phyloP scores from a whole-genome alignment of 2,797 vertebrate species.

The Moxostoma hubbsi region DNA sequence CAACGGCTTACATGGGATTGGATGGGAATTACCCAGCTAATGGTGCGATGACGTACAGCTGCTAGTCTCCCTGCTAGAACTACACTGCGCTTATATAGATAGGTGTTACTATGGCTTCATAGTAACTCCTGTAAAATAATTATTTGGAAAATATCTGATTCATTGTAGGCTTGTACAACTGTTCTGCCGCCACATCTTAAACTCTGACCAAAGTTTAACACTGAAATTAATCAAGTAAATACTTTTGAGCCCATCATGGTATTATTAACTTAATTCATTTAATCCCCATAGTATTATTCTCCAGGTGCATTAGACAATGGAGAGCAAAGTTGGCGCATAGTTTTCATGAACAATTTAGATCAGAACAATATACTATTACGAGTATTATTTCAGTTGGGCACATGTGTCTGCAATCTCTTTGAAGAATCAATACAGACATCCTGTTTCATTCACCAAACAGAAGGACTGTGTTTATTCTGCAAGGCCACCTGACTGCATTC shows the following conservation, averaged over 20 bases:
- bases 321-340: not conserved
- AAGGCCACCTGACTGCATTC: not conserved
- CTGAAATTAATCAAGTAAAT: not conserved
- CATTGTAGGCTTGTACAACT: not conserved
- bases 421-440: conserved; percentile 18
- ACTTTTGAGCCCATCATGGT: not conserved
- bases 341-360: too few relatives aligned
- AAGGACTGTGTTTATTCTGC: conserved; percentile 26
- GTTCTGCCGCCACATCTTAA: not conserved
- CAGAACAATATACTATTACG: too few relatives aligned
- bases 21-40: too few relatives aligned
- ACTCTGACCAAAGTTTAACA: not conserved
- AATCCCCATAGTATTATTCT: not conserved
- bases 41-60: too few relatives aligned
- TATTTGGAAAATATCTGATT: not conserved
- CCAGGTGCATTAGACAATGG: not conserved
- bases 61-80: too few relatives aligned
- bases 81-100: too few relatives aligned
- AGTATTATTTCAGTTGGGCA: too few relatives aligned
- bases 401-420: not conserved
- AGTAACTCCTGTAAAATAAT: too few relatives aligned
- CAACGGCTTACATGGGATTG: too few relatives aligned
- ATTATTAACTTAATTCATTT: not conserved
- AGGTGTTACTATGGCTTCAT: not conserved
- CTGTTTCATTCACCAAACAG: conserved; percentile 38